Percentiles rank a stretch among this genome's conserved stretches.
These are phyloP conservation scores for Pimpla rufipes DNA, from an alignment of 2,888 invertebrate genomes.

Conservation along the genomic window DNA sequence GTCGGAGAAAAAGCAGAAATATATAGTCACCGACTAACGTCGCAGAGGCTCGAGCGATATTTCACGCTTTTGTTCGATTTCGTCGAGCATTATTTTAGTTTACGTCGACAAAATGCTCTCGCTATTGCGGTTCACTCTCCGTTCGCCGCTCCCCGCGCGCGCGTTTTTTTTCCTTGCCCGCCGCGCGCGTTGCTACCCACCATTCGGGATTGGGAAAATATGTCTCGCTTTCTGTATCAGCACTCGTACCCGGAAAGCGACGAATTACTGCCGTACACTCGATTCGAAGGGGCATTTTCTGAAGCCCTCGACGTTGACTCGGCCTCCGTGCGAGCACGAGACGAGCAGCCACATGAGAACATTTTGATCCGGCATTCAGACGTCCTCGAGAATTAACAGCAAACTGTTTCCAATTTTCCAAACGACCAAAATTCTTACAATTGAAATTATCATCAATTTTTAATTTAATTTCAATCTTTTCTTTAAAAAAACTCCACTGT, in stretches of 20 bases:
- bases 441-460: not conserved
- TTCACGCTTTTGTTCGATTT: constrained; percentile 85
- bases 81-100: constrained; percentile 84
- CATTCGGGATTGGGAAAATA: constrained; percentile 79
- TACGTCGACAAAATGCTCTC: constrained; percentile 81
- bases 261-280: not conserved
- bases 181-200: too few species aligned
- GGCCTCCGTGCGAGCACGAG: not conserved
- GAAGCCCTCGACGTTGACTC: constrained; percentile 7
- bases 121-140: constrained; percentile 62
- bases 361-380: not conserved
- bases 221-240: constrained; percentile 76
- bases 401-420: not conserved
- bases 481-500: too few species aligned
- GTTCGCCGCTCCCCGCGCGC: constrained; percentile 27
- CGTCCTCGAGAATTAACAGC: not conserved
- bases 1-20: constrained; percentile 71
- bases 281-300: not conserved
- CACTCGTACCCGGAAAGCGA: constrained; percentile 3
- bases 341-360: not conserved
- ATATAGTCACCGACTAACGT: constrained; percentile 72
- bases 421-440: not conserved
- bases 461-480: too few species aligned
- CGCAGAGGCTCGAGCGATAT: constrained; percentile 79
- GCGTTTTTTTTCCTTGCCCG: constrained; percentile 43